Evolutionary conservation across 2,113 vertebrate genomes (phyloP).

Genomic region (Strigops habroptila): DNA sequence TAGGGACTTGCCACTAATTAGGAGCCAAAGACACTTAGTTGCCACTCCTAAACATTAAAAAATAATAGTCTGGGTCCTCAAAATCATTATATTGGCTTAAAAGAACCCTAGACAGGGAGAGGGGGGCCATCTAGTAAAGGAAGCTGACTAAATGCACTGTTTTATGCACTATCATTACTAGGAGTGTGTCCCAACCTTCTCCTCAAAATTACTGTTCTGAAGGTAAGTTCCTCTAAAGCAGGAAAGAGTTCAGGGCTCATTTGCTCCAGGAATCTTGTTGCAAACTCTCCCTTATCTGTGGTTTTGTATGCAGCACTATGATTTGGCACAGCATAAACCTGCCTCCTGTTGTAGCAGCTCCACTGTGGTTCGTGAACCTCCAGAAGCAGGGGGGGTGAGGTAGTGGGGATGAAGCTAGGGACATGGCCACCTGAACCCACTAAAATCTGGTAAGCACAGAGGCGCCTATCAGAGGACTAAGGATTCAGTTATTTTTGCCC

Average conservation of each 20-base stretch:
- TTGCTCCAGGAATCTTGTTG: background rate
- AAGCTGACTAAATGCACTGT: background rate
- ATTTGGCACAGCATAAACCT: background rate
- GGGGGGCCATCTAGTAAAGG: background rate
- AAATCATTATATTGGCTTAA: background rate
- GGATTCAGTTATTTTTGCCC: background rate
- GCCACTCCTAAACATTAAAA: background rate
- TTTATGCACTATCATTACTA: background rate
- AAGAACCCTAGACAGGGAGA: background rate
- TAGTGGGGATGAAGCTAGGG: accelerated
- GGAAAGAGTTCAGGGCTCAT: background rate
- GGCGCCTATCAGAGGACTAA: background rate
- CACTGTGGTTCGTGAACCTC: background rate
- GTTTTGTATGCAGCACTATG: background rate
- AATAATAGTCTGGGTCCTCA: background rate
- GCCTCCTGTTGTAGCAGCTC: background rate
- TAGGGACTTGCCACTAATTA: background rate
- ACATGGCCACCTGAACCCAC: background rate
- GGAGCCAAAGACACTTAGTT: background rate
- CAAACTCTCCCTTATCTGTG: background rate
- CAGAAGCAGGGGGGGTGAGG: background rate
- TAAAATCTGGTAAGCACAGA: background rate
- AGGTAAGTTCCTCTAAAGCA: background rate
- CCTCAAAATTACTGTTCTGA: background rate
- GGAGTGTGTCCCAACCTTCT: background rate